These are phyloP conservation scores for Hippocampus guttulatus DNA, from an alignment of 2,113 vertebrate species.

Conservation along the genomic window DNA sequence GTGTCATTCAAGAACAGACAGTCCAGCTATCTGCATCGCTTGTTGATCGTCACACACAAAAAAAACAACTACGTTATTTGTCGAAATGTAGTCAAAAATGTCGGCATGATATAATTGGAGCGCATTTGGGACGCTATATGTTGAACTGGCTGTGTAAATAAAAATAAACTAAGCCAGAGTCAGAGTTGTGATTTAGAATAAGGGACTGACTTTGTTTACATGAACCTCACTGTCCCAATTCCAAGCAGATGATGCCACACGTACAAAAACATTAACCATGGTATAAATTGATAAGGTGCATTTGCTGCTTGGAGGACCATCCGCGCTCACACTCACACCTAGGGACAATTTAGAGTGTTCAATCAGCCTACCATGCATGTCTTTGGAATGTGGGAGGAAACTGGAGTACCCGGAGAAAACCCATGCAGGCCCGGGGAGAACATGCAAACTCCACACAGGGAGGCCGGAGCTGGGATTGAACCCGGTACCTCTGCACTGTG, in stretches of 20 bases:
- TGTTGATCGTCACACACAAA: slow-evolving; percentile 34
- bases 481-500: no score
- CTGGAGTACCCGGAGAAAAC: no score
- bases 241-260: not conserved
- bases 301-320: no score
- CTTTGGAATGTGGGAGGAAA: no score
- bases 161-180: slow-evolving; percentile 9
- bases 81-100: slow-evolving; percentile 2
- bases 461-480: no score
- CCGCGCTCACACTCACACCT: no score
- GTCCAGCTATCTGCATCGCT: slow-evolving; percentile 73
- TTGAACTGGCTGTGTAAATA: not conserved
- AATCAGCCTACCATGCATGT: no score
- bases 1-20: slow-evolving; percentile 64
- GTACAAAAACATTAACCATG: not conserved
- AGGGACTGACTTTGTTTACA: not conserved
- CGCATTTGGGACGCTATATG: not conserved
- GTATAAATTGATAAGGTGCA: not conserved
- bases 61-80: slow-evolving; percentile 28
- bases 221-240: not conserved
- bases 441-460: no score
- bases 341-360: no score
- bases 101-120: slow-evolving; percentile 13
- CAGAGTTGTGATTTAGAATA: slow-evolving; percentile 7
- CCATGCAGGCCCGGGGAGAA: no score